phyloP scores from a whole-genome alignment of 2,113 vertebrate genomes.

The Heliornis fulica region DNA sequence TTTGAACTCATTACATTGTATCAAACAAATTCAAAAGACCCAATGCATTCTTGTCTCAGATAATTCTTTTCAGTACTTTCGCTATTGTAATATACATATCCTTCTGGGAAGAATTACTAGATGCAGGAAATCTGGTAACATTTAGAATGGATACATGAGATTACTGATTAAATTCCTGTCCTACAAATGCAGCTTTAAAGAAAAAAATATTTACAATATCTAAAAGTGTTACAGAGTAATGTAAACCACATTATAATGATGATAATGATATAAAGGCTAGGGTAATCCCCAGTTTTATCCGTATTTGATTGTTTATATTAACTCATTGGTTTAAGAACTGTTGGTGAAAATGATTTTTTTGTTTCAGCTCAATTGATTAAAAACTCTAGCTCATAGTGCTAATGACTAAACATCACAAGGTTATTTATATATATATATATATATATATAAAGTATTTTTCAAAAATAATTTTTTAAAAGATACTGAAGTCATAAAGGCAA shows the following conservation, averaged over 20 bases:
- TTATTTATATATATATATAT: neutral
- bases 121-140: conserved; percentile 21
- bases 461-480: neutral
- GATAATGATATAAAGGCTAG: neutral
- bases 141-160: conserved; percentile 22
- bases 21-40: neutral
- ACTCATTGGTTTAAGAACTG: neutral
- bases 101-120: neutral
- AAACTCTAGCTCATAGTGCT: neutral
- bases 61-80: neutral
- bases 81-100: neutral
- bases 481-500: neutral
- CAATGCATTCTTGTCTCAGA: neutral
- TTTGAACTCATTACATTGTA: neutral
- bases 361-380: neutral
- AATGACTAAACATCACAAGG: neutral
- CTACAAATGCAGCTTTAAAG: neutral
- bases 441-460: neutral
- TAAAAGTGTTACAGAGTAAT: neutral
- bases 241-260: neutral
- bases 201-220: neutral
- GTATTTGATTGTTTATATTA: neutral
- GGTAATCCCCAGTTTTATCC: neutral
- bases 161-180: conserved; percentile 21
- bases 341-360: neutral